These are phyloP conservation scores for Spongia lamella DNA, from an alignment of 37 sponge, comb jelly and placozoan genomes.

Conservation along the genomic window DNA sequence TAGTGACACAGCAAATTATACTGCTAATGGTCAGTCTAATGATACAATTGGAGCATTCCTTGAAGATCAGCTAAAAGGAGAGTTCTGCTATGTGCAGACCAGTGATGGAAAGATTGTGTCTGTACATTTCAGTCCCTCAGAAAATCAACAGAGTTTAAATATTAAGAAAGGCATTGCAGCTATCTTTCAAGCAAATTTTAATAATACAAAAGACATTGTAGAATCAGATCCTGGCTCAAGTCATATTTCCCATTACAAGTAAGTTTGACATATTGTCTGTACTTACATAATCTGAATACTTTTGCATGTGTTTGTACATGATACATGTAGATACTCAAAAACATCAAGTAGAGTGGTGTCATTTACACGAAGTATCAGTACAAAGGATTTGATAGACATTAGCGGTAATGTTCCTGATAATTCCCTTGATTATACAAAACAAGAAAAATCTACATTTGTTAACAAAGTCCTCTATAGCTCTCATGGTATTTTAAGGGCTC, in stretches of 20 bases:
- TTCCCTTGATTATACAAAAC: not conserved
- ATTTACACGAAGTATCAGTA: too few relatives aligned
- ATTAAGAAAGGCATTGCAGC: conserved; percentile 54
- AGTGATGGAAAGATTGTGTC: conserved; percentile 41
- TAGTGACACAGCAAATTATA: too few relatives aligned
- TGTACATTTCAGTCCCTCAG: conserved; percentile 19
- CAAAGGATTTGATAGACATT: not conserved
- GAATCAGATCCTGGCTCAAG: conserved; percentile 28
- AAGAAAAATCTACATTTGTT: too few relatives aligned
- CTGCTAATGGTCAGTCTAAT: too few relatives aligned
- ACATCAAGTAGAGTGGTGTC: too few relatives aligned
- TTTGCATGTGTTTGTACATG: not conserved
- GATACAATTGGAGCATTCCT: too few relatives aligned
- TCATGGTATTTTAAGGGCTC: too few relatives aligned
- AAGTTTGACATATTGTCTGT: not conserved
- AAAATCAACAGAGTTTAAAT: conserved; percentile 24
- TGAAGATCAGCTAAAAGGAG: too few relatives aligned
- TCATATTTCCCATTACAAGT: conserved; percentile 34
- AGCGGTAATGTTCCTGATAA: not conserved
- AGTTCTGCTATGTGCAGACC: too few relatives aligned
- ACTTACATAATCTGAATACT: not conserved
- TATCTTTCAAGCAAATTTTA: conserved; percentile 59
- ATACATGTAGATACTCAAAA: not conserved
- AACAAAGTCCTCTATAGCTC: too few relatives aligned
- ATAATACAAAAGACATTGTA: conserved; percentile 9